Evolutionary conservation across 2,888 invertebrate genomes (phyloP).

Genomic region (Tipula confusa): DNA sequence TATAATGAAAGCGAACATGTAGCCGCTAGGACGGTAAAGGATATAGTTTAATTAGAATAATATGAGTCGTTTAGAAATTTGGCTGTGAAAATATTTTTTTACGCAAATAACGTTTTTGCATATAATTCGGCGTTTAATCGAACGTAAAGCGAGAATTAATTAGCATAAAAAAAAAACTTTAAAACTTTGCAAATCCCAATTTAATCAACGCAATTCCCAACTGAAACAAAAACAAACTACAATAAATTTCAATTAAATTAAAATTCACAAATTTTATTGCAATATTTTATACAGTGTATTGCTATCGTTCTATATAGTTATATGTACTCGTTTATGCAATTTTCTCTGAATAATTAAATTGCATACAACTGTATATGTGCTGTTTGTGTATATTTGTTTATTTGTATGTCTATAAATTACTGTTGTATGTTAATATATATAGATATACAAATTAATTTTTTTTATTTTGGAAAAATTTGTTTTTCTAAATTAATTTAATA

Average conservation of each 20-base stretch:
- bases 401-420: background rate
- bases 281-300: background rate
- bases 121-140: background rate
- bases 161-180: background rate
- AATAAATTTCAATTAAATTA: slow-evolving; percentile 16
- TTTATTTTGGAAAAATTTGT: background rate
- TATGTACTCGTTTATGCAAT: background rate
- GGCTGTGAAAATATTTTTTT: no score
- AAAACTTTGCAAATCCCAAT: background rate
- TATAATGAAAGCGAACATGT: no score
- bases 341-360: background rate
- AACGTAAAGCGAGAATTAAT: background rate
- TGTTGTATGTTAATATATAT: background rate
- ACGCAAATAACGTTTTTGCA: background rate
- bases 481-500: background rate
- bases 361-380: background rate
- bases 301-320: no score
- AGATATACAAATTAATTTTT: background rate
- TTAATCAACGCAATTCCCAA: background rate
- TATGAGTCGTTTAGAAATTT: no score
- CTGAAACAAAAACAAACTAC: background rate
- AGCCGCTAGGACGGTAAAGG: no score
- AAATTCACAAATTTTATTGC: background rate
- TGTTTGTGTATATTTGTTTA: background rate
- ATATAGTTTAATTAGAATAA: no score